Evolutionary conservation across 2,888 invertebrate species (phyloP).

Genomic region (Nomada fabriciana): DNA sequence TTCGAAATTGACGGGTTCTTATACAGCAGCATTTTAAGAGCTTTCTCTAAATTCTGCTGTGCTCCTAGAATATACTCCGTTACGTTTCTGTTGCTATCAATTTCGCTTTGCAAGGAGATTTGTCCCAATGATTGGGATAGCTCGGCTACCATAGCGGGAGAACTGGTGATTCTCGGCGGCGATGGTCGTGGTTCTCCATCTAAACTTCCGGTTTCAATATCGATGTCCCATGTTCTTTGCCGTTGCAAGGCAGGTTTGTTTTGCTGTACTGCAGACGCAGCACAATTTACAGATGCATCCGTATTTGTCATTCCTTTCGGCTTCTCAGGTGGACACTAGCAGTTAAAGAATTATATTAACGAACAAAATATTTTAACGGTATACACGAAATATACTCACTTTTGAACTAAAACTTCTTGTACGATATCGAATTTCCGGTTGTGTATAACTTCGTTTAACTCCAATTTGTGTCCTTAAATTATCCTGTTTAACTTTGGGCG

Average conservation of each 20-base stretch:
- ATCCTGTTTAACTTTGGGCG: background rate
- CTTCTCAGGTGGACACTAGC: slow-evolving; percentile 46
- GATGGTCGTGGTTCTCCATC: slow-evolving; percentile 71
- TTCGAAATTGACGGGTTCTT: slow-evolving; percentile 16
- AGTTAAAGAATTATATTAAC: background rate
- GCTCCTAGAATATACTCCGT: slow-evolving; percentile 42
- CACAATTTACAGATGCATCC: background rate
- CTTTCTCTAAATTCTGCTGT: slow-evolving; percentile 43
- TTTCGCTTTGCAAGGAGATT: slow-evolving; percentile 72
- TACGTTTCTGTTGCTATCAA: background rate
- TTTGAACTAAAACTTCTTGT: slow-evolving; percentile 4
- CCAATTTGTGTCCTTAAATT: background rate
- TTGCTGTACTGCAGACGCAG: background rate
- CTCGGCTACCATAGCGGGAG: slow-evolving; percentile 67
- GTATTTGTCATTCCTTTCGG: slow-evolving; percentile 16
- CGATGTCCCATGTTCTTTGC: slow-evolving; percentile 71
- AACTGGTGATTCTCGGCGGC: slow-evolving; percentile 72
- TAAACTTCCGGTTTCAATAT: slow-evolving; percentile 50
- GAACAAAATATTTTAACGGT: background rate
- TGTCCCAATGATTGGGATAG: slow-evolving; percentile 73
- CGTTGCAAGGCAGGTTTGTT: slow-evolving; percentile 40
- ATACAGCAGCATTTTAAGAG: slow-evolving; percentile 25
- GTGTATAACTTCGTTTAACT: slow-evolving; percentile 46
- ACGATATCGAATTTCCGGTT: slow-evolving; percentile 46
- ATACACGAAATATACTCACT: slow-evolving; percentile 6